Evolutionary conservation across 2,888 invertebrate species (phyloP), one percentile per base, ranked within the genome.

Genomic region (Mesorhabditis spiculigera): DNA sequence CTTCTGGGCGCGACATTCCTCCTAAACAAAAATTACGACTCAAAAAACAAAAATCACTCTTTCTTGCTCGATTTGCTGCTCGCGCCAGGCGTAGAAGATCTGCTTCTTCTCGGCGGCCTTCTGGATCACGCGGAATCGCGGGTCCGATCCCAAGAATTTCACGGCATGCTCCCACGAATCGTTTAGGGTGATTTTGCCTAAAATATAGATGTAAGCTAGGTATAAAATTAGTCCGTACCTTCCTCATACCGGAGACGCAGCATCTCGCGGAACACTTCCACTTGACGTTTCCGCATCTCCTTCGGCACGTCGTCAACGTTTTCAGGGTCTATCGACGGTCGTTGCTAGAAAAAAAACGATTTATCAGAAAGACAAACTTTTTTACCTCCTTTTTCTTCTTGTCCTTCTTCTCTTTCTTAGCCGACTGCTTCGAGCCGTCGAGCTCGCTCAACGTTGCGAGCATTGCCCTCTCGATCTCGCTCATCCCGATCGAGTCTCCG

Each of bases 31-130:
- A 10, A 43, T 50, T 16, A 50, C 43, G 43, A 72, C 43, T 45
- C 69, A 13, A 61, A 43, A 13, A 16, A 70, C 43, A 66, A 68
- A 45, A 75, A 79, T 68, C 72, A 87, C 89, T 86, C 94, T 91
- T 87, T 99, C 98, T 83, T 99, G 98, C 88, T 98, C 98, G 41
- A 93, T 90, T 83, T 92, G 92, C 87, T 97, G 97, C 4, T 95
- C 95, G 88, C 98, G 99, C 87, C 98, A 99, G 0, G 95, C 93
- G 88, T 98, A 97, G 86, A 98, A 99, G 0, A 95, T 93, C 87
- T 98, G 97, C 86, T 98, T 99, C 86, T 95, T 93, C 86, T 99
- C 98, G 87, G 94, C 96, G 63, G 78, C 89, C 83, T 93, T 94
- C 82, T 93, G 93, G 86, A 99, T 91, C 4, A 93, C 91, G 5